Evolutionary conservation across 2,797 vertebrate genomes (phyloP).

Genomic region (Anableps anableps): DNA sequence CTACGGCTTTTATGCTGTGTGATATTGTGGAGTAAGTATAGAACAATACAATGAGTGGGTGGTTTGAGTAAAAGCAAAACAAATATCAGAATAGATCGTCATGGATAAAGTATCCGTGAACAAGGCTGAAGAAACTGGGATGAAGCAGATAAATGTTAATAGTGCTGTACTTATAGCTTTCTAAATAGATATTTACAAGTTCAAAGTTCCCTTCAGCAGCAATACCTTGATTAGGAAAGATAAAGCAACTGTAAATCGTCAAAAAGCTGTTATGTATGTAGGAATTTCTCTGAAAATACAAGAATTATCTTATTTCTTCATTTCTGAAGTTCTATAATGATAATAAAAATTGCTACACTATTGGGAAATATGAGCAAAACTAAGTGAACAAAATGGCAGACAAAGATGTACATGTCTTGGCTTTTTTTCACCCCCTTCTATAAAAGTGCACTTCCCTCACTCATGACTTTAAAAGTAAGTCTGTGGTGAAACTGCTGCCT

Average conservation of each 20-base stretch:
- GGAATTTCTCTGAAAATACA: background rate
- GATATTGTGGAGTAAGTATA: constrained; percentile 34
- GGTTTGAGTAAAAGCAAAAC: constrained; percentile 23
- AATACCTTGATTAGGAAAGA: background rate
- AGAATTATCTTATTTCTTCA: background rate
- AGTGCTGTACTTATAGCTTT: background rate
- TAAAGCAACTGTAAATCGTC: background rate
- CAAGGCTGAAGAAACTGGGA: background rate
- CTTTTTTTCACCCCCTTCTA: constrained; percentile 10
- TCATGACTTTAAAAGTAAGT: constrained; percentile 42
- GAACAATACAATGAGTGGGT: constrained; percentile 10
- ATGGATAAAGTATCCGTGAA: constrained; percentile 5
- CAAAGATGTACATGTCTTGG: constrained; percentile 27
- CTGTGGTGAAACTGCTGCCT: constrained; percentile 61
- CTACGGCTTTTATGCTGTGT: constrained; percentile 15
- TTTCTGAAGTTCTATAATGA: background rate
- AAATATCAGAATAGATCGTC: constrained; percentile 3
- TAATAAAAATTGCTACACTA: background rate
- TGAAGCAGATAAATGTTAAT: background rate
- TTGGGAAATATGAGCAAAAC: constrained; percentile 23
- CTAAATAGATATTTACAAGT: background rate
- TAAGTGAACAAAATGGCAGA: constrained; percentile 13
- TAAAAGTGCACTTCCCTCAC: constrained; percentile 45
- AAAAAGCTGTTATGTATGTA: background rate
- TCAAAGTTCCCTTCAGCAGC: background rate